These are phyloP conservation scores for Esox niger DNA, from an alignment of 2,113 vertebrate genomes.

Conservation along the genomic window DNA sequence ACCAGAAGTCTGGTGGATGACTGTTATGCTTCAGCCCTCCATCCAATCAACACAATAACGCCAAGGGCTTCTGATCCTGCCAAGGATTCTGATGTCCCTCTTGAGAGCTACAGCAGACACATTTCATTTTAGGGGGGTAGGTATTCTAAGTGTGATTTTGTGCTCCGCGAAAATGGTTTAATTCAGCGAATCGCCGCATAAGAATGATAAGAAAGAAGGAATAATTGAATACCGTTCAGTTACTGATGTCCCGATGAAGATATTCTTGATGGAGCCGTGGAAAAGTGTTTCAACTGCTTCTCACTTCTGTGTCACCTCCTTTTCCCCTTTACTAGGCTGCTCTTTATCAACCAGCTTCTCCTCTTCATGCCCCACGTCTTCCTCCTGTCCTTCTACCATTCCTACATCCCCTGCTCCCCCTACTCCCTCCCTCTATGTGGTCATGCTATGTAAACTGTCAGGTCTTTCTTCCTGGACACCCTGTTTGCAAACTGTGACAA, in stretches of 20 bases:
- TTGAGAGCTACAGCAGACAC: neutral
- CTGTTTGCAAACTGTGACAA: slow-evolving; percentile 84
- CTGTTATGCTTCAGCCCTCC: neutral
- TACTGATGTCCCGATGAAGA: no score
- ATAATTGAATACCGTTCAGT: neutral
- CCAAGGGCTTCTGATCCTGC: neutral
- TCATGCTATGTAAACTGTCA: slow-evolving; percentile 64
- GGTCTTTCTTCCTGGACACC: slow-evolving; percentile 38
- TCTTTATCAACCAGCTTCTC: neutral
- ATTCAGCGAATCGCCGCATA: neutral
- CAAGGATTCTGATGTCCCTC: neutral
- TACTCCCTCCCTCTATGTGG: slow-evolving; percentile 19
- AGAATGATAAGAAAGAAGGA: neutral
- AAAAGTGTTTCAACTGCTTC: neutral
- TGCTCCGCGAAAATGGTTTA: neutral
- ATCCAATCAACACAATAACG: neutral
- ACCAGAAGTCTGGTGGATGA: neutral
- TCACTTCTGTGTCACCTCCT: neutral
- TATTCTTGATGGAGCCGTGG: neutral
- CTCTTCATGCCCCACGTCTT: neutral
- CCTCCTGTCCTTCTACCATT: no score
- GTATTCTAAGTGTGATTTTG: neutral
- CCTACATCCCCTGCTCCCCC: neutral
- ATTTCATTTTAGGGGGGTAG: neutral
- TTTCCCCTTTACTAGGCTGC: neutral